A percentile compares a stretch with the other conserved stretches of the same genome.
These are phyloP conservation scores for Parapristionchus giblindavisi DNA, from an alignment of 2,888 invertebrate species.

Conservation along the genomic window DNA sequence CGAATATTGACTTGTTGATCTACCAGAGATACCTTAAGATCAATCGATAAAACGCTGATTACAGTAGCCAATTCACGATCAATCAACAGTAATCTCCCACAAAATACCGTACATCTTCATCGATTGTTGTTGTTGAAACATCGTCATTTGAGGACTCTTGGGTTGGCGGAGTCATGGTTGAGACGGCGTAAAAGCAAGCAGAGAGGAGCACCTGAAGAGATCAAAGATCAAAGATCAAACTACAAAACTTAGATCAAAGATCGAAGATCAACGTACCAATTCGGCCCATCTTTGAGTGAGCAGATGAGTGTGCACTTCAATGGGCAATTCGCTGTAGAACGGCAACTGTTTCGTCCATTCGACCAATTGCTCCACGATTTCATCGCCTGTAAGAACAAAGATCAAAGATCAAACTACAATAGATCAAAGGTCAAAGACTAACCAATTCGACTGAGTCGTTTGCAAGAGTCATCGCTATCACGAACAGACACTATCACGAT, in stretches of 20 bases:
- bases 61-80: no score
- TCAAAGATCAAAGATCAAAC: background rate
- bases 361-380: conserved; percentile 96
- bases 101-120: conserved; percentile 42
- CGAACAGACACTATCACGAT: conserved; percentile 85
- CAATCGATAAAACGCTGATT: no score
- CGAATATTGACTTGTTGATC: conserved; percentile 59
- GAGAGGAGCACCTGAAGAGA: conserved; percentile 59
- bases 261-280: conserved; percentile 48
- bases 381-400: conserved; percentile 78
- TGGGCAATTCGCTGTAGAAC: conserved; percentile 93
- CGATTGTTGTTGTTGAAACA: conserved; percentile 50
- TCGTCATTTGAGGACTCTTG: conserved; percentile 43
- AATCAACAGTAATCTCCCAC: no score
- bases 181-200: conserved; percentile 65
- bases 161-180: conserved; percentile 40
- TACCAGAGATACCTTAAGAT: conserved; percentile 49
- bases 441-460: conserved; percentile 63
- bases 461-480: conserved; percentile 80
- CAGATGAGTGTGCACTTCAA: conserved; percentile 90
- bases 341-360: conserved; percentile 98
- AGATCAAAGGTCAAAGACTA: background rate
- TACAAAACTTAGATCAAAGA: background rate
- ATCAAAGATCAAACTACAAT: background rate
- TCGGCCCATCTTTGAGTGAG: conserved; percentile 90